These are phyloP conservation scores for Synanthedon formicaeformis DNA, from an alignment of 2,888 invertebrate genomes.

Conservation along the genomic window DNA sequence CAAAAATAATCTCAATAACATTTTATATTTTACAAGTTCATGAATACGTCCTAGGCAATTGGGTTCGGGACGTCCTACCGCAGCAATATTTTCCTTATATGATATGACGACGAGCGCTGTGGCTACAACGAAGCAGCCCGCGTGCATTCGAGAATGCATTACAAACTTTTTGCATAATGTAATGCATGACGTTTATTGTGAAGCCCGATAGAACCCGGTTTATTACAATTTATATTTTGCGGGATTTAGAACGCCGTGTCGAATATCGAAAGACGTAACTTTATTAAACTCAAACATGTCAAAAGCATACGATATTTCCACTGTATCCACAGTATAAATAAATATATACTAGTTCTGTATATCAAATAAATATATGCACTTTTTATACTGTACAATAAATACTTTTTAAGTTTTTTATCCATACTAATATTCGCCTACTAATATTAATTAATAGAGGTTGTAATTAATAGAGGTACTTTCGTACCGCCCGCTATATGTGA, in stretches of 20 bases:
- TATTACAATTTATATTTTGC: slow-evolving; percentile 24
- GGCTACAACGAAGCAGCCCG: slow-evolving; percentile 1
- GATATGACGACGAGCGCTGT: neutral
- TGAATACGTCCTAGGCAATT: neutral
- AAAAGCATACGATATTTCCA: too few species aligned
- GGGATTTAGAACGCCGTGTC: slow-evolving; percentile 15
- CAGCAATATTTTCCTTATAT: slow-evolving; percentile 2
- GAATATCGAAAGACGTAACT: neutral
- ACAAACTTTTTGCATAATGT: slow-evolving; percentile 28
- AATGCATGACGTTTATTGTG: slow-evolving; percentile 27
- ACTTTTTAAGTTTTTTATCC: too few species aligned
- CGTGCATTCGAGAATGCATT: slow-evolving; percentile 15
- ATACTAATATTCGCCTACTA: too few species aligned
- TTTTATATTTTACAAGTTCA: slow-evolving; percentile 1
- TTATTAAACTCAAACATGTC: neutral
- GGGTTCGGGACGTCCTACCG: slow-evolving; percentile 1
- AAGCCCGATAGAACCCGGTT: slow-evolving; percentile 6
- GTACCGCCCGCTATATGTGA: too few species aligned
- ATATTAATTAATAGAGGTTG: too few species aligned
- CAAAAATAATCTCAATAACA: too few species aligned
- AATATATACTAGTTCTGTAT: too few species aligned
- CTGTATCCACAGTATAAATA: too few species aligned
- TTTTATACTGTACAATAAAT: too few species aligned
- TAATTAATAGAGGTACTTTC: too few species aligned
- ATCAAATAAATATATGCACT: too few species aligned